Evolutionary conservation across 2,113 vertebrate genomes (phyloP).

Genomic region (Lichenostomus cassidix): DNA sequence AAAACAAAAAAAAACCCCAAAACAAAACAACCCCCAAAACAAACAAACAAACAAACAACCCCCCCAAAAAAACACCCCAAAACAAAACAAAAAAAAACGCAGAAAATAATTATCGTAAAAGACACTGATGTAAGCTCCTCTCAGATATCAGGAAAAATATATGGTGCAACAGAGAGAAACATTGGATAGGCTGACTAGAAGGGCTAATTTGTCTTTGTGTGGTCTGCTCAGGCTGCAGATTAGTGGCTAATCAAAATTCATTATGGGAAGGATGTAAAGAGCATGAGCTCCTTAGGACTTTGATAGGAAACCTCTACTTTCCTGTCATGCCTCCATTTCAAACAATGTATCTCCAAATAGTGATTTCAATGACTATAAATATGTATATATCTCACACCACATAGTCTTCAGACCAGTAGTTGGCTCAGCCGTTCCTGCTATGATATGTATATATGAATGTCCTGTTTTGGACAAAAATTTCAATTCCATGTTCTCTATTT

Average conservation of each 20-base stretch:
- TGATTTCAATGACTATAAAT: not conserved
- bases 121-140: not conserved
- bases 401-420: not conserved
- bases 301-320: not conserved
- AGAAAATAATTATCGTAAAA: not conserved
- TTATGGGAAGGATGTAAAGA: not conserved
- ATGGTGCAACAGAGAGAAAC: not conserved
- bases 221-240: not conserved
- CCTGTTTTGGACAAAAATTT: not conserved
- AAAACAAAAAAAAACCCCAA: too few relatives aligned
- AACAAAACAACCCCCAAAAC: too few relatives aligned
- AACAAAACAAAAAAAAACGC: too few relatives aligned
- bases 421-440: not conserved
- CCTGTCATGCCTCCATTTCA: not conserved
- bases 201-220: not conserved
- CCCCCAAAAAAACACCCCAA: too few relatives aligned
- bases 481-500: not conserved
- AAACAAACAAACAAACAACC: too few relatives aligned
- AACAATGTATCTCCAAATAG: not conserved
- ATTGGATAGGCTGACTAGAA: not conserved
- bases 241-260: not conserved
- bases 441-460: not conserved
- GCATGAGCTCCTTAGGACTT: not conserved
- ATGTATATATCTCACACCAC: not conserved
- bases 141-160: not conserved